Evolutionary conservation across 2,888 invertebrate genomes (phyloP), one percentile per base, ranked within the genome.

Genomic region (Clunio marinus): DNA sequence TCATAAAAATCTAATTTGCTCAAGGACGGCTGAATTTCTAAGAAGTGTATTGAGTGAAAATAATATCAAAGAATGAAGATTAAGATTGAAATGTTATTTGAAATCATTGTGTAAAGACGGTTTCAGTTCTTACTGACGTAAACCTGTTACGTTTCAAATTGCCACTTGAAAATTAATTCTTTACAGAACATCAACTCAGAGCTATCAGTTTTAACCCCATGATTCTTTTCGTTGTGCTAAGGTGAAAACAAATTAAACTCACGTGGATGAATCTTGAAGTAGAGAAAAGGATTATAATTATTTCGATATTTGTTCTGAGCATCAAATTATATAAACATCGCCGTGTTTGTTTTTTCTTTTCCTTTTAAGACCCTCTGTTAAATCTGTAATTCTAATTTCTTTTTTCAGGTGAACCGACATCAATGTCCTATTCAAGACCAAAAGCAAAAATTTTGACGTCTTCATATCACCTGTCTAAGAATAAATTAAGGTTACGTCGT

Each of bases 341-440:
- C 35, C 60, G 63, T 63, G 63, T 63, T 63, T 63, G 63, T 63
- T 63, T 63, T 24, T 15, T 63, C 63, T 63, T 24, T 57, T 15
- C n/a, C 25, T 20, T 57, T 32, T 32, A 10, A 32, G 10, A 10
- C 32, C 32, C 32, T 4, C 32, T 32, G 27, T 57, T 57, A 25
- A 57, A 57, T 57, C 57, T 57, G 25, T n/a, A 57, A 27, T 57
- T 57, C 57, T 25, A 57, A 57, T 57, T 57, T 57, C 7, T 17
- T 51, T 13, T 27, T 22, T 25, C 4, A 57, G 13, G 8, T 27
- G 13, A 13, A 57, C 25, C 57, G 27, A n/a, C 57, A 57, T 27
- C 27, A 57, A 51, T 17, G 51, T 51, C 17, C 22, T 20, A n/a
- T 51, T 51, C 20, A 7, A 3, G 51, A 51, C 17, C 51, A 51